phyloP scores from a whole-genome alignment of 2,888 invertebrate genomes.

The Melipona beecheii region DNA sequence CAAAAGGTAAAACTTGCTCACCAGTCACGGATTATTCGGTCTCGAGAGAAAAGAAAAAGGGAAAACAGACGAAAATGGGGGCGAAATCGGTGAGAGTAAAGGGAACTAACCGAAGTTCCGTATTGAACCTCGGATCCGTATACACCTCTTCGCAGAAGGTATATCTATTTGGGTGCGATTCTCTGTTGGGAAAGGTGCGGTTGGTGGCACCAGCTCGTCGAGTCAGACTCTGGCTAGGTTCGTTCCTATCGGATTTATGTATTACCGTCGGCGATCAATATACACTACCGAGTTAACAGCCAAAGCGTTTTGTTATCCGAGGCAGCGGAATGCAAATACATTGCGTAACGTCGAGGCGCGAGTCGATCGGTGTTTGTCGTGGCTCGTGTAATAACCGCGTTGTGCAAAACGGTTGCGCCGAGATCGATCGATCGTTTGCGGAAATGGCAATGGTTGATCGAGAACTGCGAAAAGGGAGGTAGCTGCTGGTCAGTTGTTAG shows the following conservation, averaged over 20 bases:
- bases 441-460: constrained; percentile 10
- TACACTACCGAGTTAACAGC: constrained; percentile 73
- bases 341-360: constrained; percentile 65
- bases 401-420: constrained; percentile 15
- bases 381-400: constrained; percentile 29
- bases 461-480: background rate
- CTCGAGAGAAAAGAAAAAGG: too few species aligned
- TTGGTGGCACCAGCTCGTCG: constrained; percentile 55
- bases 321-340: constrained; percentile 71
- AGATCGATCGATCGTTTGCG: constrained; percentile 31
- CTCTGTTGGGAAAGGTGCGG: constrained; percentile 66
- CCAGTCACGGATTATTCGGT: background rate
- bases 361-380: constrained; percentile 64
- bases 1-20: background rate
- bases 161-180: constrained; percentile 2
- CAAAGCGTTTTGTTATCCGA: constrained; percentile 76
- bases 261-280: constrained; percentile 76
- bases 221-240: constrained; percentile 40
- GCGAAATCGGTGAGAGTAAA: constrained; percentile 17
- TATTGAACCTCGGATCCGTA: constrained; percentile 1
- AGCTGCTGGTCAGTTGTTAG: background rate
- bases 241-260: constrained; percentile 76
- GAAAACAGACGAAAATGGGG: background rate
- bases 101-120: background rate
- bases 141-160: background rate